Conservation (phyloP, 2,888 invertebrate genomes). For the Ellobium chinense region DNA sequence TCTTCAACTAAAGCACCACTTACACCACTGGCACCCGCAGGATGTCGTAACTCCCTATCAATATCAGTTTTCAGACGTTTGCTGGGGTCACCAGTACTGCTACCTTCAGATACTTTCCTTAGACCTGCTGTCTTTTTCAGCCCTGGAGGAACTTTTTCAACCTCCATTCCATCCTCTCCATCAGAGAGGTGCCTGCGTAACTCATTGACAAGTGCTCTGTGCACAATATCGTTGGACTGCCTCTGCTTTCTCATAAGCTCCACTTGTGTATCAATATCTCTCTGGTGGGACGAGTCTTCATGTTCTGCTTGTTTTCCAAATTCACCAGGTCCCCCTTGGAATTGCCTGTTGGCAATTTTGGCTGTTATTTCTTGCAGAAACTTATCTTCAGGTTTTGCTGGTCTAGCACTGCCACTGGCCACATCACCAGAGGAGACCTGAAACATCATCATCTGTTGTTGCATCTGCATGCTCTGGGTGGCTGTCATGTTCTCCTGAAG, state of each 20-base stretch:
- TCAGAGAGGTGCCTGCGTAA: constrained; percentile 42
- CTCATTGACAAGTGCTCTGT: constrained; percentile 44
- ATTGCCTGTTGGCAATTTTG: constrained; percentile 41
- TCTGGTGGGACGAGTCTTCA: not conserved
- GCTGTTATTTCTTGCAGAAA: constrained; percentile 45
- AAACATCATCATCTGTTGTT: constrained; percentile 4
- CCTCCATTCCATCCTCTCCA: constrained; percentile 25
- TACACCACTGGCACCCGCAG: not conserved
- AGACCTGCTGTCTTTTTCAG: constrained; percentile 7
- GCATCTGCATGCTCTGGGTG: not conserved
- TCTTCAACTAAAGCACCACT: not conserved
- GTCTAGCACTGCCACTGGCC: not conserved
- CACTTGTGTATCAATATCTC: constrained; percentile 16
- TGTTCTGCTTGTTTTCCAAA: not conserved
- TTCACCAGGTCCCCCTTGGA: constrained; percentile 16
- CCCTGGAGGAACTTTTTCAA: constrained; percentile 10
- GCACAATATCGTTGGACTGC: constrained; percentile 39
- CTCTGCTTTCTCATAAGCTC: constrained; percentile 38
- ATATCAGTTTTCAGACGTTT: constrained; percentile 10
- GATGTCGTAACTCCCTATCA: not conserved
- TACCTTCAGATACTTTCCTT: constrained; percentile 3
- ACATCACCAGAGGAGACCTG: not conserved
- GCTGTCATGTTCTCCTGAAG: constrained; percentile 27
- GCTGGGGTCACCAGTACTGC: not conserved
- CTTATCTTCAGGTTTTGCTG: constrained; percentile 30